Base-by-base conservation (phyloP, 1,140 invertebrate genomes). In the Eriosoma lanigerum region DNA sequence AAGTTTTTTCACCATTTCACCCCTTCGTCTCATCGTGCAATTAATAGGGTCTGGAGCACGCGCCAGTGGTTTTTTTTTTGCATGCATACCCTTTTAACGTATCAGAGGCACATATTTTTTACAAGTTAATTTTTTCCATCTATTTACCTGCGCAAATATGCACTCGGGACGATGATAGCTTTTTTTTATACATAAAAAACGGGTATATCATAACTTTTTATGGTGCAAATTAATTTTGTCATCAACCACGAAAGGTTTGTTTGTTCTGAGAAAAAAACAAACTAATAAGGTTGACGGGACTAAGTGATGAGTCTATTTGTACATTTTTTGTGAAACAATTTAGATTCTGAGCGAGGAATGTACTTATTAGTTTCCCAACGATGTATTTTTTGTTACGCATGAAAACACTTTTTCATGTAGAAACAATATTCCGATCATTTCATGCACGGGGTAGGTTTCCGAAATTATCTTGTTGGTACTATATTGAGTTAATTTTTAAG, bases 91-190 rank as follows among this genome's bases (percentile, higher is more conserved):
- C 56, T 78, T 78, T 78, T 62, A n/a, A n/a, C n/a, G n/a, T 78
- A 62, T 60, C 38, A 12, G 21, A 60, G 32, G 12, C 21, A 19
- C 38, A 56, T 60, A 60, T 58, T 78, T 78, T 66, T 78, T 78
- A 78, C 75, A 78, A 78, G 75, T 78, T 78, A 78, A 78, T 78
- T 78, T 78, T 76, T 48, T 78, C 32, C 56, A n/a, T 48, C 56
- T 56, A n/a, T 62, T 78, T 62, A 78, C 75, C 75, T 78, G 44
- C 56, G 19, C 56, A 78, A 78, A 62, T 62, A 78, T 78, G 56
- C 54, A 46, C 38, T 24, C 6, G 21, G 54, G 56, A 24, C 1
- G 15, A 38, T 8, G 8, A 38, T 38, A 38, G 32, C 32, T 48
- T 78, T 75, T 50, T 60, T 76, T 38, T 15, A 21, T 76, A 17